A percentile compares a stretch with the other conserved stretches of the same genome.
Conservation (phyloP, 2,888 invertebrate genomes). For the Synanthedon andrenaeformis region DNA sequence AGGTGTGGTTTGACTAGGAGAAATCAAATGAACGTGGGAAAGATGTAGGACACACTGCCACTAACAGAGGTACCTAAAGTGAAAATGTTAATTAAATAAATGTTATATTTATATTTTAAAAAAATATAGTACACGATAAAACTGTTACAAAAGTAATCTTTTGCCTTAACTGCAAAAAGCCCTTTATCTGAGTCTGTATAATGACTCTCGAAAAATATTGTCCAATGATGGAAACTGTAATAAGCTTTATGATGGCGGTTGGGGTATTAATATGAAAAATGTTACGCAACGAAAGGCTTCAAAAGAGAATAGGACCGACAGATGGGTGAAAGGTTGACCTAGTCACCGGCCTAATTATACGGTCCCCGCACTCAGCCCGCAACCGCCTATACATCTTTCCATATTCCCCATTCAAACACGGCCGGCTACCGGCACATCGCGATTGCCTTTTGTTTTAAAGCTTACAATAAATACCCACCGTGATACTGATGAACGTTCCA, state of each 20-base stretch:
- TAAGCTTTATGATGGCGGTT: neutral
- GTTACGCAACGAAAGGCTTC: neutral
- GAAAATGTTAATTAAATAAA: no score
- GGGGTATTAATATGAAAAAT: neutral
- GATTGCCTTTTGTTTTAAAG: neutral
- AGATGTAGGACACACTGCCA: no score
- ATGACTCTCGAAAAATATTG: neutral
- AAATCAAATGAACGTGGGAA: no score
- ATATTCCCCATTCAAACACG: neutral
- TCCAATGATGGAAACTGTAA: neutral
- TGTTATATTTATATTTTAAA: no score
- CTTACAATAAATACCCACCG: neutral
- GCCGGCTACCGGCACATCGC: neutral
- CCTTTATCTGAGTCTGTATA: no score
- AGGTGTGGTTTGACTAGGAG: no score
- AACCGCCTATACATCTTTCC: neutral
- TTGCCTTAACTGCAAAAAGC: no score
- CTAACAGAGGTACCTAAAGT: no score
- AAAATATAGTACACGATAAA: no score
- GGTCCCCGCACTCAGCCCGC: slow-evolving; percentile 6
- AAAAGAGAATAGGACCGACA: neutral
- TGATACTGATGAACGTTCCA: no score
- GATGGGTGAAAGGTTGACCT: slow-evolving; percentile 13
- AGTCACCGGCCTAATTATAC: slow-evolving; percentile 27
- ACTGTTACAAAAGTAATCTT: no score